phyloP scores from a whole-genome alignment of 2,888 invertebrate species.

The Chaitophorus viminalis region DNA sequence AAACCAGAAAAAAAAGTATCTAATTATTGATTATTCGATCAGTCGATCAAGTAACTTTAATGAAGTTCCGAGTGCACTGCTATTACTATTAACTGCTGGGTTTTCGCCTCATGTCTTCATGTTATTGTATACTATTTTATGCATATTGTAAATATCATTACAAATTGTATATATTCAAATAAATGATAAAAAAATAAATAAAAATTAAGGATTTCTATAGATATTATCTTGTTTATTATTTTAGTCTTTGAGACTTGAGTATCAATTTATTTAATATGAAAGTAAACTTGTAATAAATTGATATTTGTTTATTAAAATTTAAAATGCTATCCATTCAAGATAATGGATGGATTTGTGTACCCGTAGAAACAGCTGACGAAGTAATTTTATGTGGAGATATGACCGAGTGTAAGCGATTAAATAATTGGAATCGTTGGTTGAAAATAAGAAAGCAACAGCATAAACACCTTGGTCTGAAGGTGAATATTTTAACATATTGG shows the following conservation, averaged over 20 bases:
- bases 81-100: too few species aligned
- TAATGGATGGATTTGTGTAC: slow-evolving; percentile 20
- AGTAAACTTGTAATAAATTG: not conserved
- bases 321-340: slow-evolving; percentile 20
- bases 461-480: slow-evolving; percentile 34
- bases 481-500: not conserved
- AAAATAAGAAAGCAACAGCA: slow-evolving; percentile 53
- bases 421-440: slow-evolving; percentile 53
- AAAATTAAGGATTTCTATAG: not conserved
- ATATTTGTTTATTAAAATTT: not conserved
- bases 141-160: too few species aligned
- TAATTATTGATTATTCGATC: too few species aligned
- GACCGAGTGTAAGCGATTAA: slow-evolving; percentile 8
- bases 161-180: too few species aligned
- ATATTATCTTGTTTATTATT: not conserved
- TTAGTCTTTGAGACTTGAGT: not conserved
- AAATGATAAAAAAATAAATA: too few species aligned
- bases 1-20: too few species aligned
- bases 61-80: too few species aligned
- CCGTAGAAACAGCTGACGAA: slow-evolving; percentile 49
- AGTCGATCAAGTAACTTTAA: too few species aligned
- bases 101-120: too few species aligned
- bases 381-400: slow-evolving; percentile 22
- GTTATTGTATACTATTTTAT: too few species aligned
- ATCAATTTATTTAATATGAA: not conserved